Conservation (phyloP, 2,113 vertebrate species). For the Polyodon spathula region DNA sequence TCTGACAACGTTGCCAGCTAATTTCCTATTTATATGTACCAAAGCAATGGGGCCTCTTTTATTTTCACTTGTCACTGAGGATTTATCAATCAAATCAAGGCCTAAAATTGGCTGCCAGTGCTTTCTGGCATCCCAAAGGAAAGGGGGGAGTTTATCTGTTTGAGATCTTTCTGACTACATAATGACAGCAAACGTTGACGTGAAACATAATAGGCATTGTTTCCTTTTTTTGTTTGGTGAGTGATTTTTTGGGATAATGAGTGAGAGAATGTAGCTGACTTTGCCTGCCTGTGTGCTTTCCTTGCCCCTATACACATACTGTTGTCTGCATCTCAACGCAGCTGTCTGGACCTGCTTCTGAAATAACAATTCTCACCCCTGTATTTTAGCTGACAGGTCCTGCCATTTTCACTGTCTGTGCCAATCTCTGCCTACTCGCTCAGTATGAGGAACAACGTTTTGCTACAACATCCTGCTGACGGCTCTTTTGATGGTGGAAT, state of each 20-base stretch:
- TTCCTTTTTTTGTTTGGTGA: conserved; percentile 29
- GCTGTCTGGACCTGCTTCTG: conserved; percentile 39
- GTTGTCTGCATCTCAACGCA: conserved; percentile 29
- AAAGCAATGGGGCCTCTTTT: conserved; percentile 66
- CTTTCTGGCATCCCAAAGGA: conserved; percentile 55
- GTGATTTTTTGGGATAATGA: conserved; percentile 20
- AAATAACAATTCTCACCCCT: conserved; percentile 29
- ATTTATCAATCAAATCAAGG: conserved; percentile 62
- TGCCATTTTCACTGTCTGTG: conserved; percentile 39
- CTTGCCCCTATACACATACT: neutral
- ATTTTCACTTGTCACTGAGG: conserved; percentile 60
- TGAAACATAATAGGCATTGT: conserved; percentile 51
- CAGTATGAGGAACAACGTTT: conserved; percentile 33
- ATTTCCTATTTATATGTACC: conserved; percentile 87
- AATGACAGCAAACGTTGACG: conserved; percentile 60
- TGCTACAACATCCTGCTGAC: conserved; percentile 33
- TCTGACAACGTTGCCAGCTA: conserved; percentile 85
- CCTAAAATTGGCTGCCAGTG: conserved; percentile 66
- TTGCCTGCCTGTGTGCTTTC: conserved; percentile 19
- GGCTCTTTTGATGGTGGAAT: conserved; percentile 31
- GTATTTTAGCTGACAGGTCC: conserved; percentile 51
- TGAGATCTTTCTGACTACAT: conserved; percentile 56
- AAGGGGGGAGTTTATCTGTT: conserved; percentile 62
- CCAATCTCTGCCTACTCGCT: conserved; percentile 30
- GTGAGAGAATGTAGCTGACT: conserved; percentile 3